phyloP scores from a whole-genome alignment of 2,113 vertebrate species.

The Phalacrocorax pelagicus region DNA sequence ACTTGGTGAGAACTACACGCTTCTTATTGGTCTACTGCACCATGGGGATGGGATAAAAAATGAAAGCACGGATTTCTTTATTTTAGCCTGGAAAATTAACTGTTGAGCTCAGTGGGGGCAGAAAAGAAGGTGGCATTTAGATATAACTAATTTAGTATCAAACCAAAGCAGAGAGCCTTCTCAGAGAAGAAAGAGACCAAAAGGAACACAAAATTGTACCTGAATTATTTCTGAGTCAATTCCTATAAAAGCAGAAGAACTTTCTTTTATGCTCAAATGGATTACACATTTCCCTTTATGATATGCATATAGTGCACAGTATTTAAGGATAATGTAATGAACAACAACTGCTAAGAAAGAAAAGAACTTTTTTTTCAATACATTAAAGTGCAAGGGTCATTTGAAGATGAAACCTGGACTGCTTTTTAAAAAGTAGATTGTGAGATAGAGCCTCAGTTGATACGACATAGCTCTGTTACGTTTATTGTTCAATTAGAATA shows the following conservation, averaged over 20 bases:
- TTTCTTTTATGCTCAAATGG: slow-evolving; percentile 29
- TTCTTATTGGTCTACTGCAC: slow-evolving; percentile 39
- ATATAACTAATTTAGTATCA: slow-evolving; percentile 57
- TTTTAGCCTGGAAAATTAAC: slow-evolving; percentile 57
- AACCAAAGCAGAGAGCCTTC: slow-evolving; percentile 36
- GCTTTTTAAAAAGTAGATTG: not conserved
- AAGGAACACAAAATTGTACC: slow-evolving; percentile 47
- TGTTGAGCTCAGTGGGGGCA: slow-evolving; percentile 55
- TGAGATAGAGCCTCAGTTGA: not conserved
- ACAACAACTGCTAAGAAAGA: slow-evolving; percentile 23
- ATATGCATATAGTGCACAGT: not conserved
- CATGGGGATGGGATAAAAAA: slow-evolving; percentile 47
- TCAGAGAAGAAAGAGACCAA: slow-evolving; percentile 40
- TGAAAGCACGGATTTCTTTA: slow-evolving; percentile 45
- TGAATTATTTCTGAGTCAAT: slow-evolving; percentile 59
- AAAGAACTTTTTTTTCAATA: not conserved
- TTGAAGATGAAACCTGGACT: not conserved
- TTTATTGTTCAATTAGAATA: slow-evolving; percentile 25
- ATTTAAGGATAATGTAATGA: slow-evolving; percentile 29
- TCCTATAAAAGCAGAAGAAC: slow-evolving; percentile 32
- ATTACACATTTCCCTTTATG: slow-evolving; percentile 22
- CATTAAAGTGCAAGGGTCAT: not conserved
- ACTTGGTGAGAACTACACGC: not conserved
- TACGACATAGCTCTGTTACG: not conserved
- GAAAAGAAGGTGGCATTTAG: slow-evolving; percentile 52